Evolutionary conservation across 2,888 invertebrate genomes (phyloP), one percentile per base, ranked within the genome.

Genomic region (Entomobrya proxima): DNA sequence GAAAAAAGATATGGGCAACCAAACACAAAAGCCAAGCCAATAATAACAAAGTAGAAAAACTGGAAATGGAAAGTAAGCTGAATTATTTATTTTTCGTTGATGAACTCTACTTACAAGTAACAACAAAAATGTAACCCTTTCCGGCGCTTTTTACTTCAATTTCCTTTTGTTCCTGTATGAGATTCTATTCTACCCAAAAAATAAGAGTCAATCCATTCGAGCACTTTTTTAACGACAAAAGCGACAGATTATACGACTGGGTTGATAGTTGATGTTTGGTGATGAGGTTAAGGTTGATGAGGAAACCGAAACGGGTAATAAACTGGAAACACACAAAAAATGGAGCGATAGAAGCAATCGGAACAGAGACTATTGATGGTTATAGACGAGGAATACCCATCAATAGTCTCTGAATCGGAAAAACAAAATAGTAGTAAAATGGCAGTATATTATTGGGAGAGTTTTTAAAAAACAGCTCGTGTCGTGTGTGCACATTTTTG

Each of bases 61-160:
- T 50, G 80, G 35, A 72, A 82, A 75, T 58, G 82, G 40, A 80
- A 82, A 82, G 61, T 18, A 82, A 82, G 21, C 58, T 27, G 67
- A 75, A 52, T 82, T 82, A 82, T 82, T 75, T 83, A 80, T 76
- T 77, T 58, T 61, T 11, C 61, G 64, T n/a, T 47, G 44, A 64
- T 30, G 79, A 47, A 44, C 1, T 9, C 44, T 13, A 44, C 7
- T 44, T 13, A 72, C 27, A 81, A 82, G 47, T 82, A 37, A 58
- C 18, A 52, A 13, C 47, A 74, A 47, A 67, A 15, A 52, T 55
- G 52, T 27, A 24, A 72, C 50, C 72, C 30, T 24, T 21, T 21
- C 7, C 3, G 47, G 47, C n/a, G n/a, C n/a, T n/a, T n/a, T n/a
- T n/a, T n/a, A n/a, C n/a, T n/a, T n/a, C n/a, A n/a, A n/a, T n/a